Percentiles rank a stretch among this genome's conserved stretches.
Evolutionary conservation across 2,888 invertebrate genomes (phyloP).

Genomic region (Chaitophorus viminalis): DNA sequence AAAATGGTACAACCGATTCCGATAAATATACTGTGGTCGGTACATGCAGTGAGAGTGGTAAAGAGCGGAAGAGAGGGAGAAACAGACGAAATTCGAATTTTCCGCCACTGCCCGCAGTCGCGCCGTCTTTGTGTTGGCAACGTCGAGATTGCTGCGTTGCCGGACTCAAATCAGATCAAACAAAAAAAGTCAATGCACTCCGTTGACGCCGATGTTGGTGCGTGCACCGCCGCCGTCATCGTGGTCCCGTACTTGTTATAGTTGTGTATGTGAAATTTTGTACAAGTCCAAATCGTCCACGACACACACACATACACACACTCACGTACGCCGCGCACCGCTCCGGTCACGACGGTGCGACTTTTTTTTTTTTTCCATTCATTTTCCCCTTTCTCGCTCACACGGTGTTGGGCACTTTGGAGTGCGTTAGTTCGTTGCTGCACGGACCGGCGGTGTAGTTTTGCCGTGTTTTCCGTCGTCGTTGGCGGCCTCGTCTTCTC

Average conservation of each 20-base stretch:
- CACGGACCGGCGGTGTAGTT: background rate
- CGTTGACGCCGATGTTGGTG: background rate
- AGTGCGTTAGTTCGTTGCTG: background rate
- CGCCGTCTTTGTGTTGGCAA: background rate
- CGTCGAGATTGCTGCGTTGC: slow-evolving; percentile 30
- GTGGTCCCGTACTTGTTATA: background rate
- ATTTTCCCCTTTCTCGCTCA: too few relatives aligned
- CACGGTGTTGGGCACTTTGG: background rate
- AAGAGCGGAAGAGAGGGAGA: too few relatives aligned
- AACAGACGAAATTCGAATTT: background rate
- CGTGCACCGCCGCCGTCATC: background rate
- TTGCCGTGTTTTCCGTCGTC: background rate
- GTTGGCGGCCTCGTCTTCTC: background rate
- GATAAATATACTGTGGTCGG: too few relatives aligned
- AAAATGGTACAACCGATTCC: too few relatives aligned
- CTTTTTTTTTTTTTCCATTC: background rate
- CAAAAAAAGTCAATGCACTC: slow-evolving; percentile 62
- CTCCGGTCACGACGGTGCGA: background rate
- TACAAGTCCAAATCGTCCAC: slow-evolving; percentile 43
- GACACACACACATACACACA: background rate
- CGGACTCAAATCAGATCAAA: background rate
- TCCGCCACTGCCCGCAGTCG: background rate
- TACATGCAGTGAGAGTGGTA: too few relatives aligned
- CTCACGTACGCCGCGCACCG: too few relatives aligned
- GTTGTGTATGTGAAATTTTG: slow-evolving; percentile 31